Conservation (phyloP, 2,797 vertebrate species). For the Heliangelus exortis region DNA sequence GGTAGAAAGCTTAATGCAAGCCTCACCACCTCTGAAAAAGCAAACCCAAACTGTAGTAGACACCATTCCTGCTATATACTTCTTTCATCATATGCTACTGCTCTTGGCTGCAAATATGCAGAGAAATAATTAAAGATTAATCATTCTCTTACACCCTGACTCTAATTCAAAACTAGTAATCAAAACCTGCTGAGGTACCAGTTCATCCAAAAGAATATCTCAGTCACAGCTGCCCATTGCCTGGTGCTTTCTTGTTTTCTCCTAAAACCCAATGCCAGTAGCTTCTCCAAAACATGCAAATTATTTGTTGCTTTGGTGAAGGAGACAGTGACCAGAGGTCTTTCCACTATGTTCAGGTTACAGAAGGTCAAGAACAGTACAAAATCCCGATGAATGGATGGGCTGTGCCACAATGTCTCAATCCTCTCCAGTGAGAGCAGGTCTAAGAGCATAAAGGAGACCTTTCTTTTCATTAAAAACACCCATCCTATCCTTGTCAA, state of each 20-base stretch:
- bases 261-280: not conserved
- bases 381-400: not conserved
- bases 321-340: not conserved
- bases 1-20: not conserved
- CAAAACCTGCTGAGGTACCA: conserved; percentile 10
- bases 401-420: not conserved
- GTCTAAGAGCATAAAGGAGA: not conserved
- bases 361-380: not conserved
- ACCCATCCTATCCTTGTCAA: not conserved
- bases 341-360: not conserved
- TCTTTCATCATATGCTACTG: not conserved
- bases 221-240: not conserved
- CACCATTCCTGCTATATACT: not conserved
- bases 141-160: not conserved
- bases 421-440: not conserved
- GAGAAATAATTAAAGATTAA: conserved; percentile 26
- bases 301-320: not conserved
- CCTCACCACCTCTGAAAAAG: not conserved
- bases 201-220: not conserved
- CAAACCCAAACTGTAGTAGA: not conserved
- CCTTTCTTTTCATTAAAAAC: not conserved
- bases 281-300: not conserved
- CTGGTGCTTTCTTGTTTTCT: not conserved
- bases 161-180: conserved; percentile 16
- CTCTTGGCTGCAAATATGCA: conserved; percentile 20